These are phyloP conservation scores for Pseudomyrmex sp. DNA, from an alignment of 1,140 invertebrate genomes.

Conservation along the genomic window DNA sequence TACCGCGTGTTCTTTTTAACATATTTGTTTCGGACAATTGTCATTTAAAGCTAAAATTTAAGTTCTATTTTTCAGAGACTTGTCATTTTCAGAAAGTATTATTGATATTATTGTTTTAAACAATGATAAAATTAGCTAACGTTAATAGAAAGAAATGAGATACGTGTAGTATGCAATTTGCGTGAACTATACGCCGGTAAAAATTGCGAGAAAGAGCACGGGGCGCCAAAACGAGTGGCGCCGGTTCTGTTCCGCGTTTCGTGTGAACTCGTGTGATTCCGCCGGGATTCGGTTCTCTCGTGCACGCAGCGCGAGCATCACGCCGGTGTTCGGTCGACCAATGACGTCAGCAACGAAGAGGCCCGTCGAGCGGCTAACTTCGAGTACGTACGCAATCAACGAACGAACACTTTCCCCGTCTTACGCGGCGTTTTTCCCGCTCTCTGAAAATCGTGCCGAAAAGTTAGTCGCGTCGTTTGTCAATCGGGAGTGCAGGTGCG, in stretches of 20 bases:
- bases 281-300: constrained; percentile 59
- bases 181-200: background rate
- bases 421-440: constrained; percentile 53
- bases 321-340: constrained; percentile 77
- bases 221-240: background rate
- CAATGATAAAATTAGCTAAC: no score
- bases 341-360: constrained; percentile 75
- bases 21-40: no score
- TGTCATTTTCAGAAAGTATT: no score
- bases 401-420: background rate
- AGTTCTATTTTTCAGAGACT: no score
- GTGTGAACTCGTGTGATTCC: constrained; percentile 70
- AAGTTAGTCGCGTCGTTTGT: constrained; percentile 17
- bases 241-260: constrained; percentile 58
- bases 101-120: no score
- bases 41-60: no score
- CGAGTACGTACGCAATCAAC: constrained; percentile 66
- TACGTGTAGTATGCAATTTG: background rate
- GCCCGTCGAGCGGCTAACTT: constrained; percentile 60
- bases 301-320: constrained; percentile 74
- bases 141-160: no score
- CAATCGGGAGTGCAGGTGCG: background rate
- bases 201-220: background rate
- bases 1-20: no score
- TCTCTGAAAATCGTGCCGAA: background rate